Percentiles rank a stretch among this genome's conserved stretches.
These are phyloP conservation scores for Oxyruncus cristatus DNA, from an alignment of 2,113 vertebrate species.

Conservation along the genomic window DNA sequence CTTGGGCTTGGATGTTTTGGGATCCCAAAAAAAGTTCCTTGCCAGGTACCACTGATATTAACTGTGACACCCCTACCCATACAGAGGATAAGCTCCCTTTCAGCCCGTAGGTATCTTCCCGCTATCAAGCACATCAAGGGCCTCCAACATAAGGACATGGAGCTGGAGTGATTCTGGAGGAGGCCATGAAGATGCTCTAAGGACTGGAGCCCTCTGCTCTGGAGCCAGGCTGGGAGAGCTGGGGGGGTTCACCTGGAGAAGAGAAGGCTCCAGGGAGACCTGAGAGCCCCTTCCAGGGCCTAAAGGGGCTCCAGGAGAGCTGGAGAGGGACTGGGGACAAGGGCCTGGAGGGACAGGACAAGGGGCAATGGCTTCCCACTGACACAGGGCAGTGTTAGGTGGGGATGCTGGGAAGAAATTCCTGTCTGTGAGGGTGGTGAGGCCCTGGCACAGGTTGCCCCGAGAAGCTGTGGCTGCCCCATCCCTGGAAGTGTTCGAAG, in stretches of 20 bases:
- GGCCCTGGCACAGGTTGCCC: background rate
- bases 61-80: fast-evolving
- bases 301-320: background rate
- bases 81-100: background rate
- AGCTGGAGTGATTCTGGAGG: background rate
- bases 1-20: background rate
- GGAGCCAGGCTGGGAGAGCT: background rate
- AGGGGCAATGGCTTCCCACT: background rate
- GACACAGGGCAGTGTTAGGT: background rate
- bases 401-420: background rate
- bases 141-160: background rate
- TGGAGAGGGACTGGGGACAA: background rate
- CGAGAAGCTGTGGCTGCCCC: background rate
- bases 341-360: background rate
- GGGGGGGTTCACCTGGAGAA: background rate
- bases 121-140: background rate
- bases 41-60: background rate
- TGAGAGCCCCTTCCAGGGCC: background rate
- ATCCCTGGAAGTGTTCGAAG: background rate
- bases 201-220: background rate
- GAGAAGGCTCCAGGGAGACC: background rate
- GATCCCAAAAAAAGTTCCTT: background rate
- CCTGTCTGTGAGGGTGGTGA: background rate
- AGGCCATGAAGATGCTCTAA: fast-evolving
- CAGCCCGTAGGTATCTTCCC: background rate